Base-by-base conservation (phyloP, 2,888 invertebrate species). In the Odontocolon sp. region DNA sequence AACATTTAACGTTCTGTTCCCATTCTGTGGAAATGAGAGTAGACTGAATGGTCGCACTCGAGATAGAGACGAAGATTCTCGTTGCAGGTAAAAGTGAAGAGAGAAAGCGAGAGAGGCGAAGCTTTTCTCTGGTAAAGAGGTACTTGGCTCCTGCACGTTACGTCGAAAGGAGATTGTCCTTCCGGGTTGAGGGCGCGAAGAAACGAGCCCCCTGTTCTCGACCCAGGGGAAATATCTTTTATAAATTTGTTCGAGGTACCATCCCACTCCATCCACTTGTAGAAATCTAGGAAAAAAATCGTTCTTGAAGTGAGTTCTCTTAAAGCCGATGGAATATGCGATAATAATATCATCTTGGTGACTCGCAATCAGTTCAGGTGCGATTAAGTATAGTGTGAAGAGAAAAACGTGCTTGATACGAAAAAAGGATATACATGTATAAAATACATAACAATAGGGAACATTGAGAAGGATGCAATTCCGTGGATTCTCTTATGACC, bases 91-190 rank as follows among this genome's bases (percentile, higher is more conserved):
- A 47, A 47, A n/a, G 23, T 47, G 45, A 23, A 47, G 11, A 45
- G 18, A 21, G 45, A n/a, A 23, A 21, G 28, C 8, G 3, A 31
- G 40, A 56, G 26, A 57, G 45, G 21, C 23, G 47, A 31, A 50
- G 59, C 38, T 21, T 61, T 26, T 61, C 52, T 40, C 33, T 31
- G 31, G 40, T 61, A 54, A 70, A 70, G 70, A 61, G 70, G 52
- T 40, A 54, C 70, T 70, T 70, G 52, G 50, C 31, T 52, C 31
- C 11, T 47, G 23, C 50, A 36, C 57, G 31, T 38, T 61, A 21
- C 21, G 40, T 42, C 52, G 18, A 18, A 52, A 70, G 23, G 52
- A 52, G 16, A 11, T 61, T 61, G 52, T 70, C 42, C 54, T 54
- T 68, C 23, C 56, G 9, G 23, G 36, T 40, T 52, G 18, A 28